Conservation (phyloP, 2,888 invertebrate genomes). For the Ormyrus rosae region DNA sequence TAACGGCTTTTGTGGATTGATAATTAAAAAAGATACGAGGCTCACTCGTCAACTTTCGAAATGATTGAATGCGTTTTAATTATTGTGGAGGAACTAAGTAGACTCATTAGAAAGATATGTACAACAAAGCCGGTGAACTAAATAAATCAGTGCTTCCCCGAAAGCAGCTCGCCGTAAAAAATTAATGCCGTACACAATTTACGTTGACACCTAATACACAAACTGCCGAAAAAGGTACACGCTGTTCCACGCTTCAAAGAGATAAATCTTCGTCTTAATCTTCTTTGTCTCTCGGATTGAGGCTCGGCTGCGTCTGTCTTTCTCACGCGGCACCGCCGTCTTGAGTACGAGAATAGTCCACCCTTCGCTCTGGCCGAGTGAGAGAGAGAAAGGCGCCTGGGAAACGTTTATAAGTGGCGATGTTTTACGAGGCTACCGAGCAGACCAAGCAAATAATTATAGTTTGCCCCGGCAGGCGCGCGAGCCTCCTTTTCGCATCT, state of each 20-base stretch:
- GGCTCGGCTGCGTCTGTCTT: slow-evolving; percentile 19
- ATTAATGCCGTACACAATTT: slow-evolving; percentile 55
- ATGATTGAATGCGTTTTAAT: too few relatives aligned
- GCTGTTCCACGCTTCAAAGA: slow-evolving; percentile 8
- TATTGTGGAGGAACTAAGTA: too few relatives aligned
- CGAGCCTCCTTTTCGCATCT: neutral
- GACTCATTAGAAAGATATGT: too few relatives aligned
- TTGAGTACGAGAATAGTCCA: slow-evolving; percentile 22
- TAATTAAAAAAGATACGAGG: neutral
- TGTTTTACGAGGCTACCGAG: slow-evolving; percentile 53
- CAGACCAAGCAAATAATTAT: slow-evolving; percentile 57
- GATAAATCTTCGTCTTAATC: slow-evolving; percentile 54
- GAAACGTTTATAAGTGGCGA: slow-evolving; percentile 51
- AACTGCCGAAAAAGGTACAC: slow-evolving; percentile 32
- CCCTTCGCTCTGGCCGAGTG: neutral
- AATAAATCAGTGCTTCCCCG: neutral
- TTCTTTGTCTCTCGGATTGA: slow-evolving; percentile 40
- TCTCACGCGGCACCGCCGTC: slow-evolving; percentile 22
- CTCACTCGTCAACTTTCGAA: neutral
- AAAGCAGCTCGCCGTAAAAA: slow-evolving; percentile 14
- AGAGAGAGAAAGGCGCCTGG: neutral
- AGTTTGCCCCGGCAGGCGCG: slow-evolving; percentile 20
- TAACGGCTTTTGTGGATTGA: neutral
- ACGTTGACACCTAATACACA: slow-evolving; percentile 53
- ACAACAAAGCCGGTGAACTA: too few relatives aligned